A percentile compares a stretch with the other conserved stretches of the same genome.
phyloP scores from a whole-genome alignment of 1,140 invertebrate genomes.

The Acyrthosiphon pisum region DNA sequence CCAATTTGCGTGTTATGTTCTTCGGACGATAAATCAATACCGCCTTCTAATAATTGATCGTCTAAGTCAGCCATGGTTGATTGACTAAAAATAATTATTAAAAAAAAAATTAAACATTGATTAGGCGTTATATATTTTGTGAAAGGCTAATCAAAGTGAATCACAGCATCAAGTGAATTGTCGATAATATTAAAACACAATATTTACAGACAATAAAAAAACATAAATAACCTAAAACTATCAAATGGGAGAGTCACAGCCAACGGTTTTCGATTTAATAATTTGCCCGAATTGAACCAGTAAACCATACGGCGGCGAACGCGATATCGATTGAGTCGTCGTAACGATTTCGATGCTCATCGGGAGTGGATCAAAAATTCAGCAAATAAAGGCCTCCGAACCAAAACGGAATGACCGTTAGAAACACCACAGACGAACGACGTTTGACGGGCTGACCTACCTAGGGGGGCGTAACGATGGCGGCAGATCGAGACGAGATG shows the following conservation, averaged over 20 bases:
- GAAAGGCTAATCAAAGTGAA: not conserved
- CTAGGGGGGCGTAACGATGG: not conserved
- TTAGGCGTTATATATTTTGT: not conserved
- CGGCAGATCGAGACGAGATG: too few relatives aligned
- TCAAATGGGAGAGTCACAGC: too few relatives aligned
- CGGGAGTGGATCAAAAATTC: not conserved
- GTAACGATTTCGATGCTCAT: not conserved
- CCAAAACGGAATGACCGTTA: not conserved
- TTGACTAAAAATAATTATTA: not conserved
- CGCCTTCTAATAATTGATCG: slow-evolving; percentile 48
- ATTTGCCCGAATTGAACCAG: too few relatives aligned
- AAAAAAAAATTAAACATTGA: not conserved
- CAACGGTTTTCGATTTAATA: too few relatives aligned
- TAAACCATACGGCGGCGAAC: too few relatives aligned
- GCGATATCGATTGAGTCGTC: too few relatives aligned
- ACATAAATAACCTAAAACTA: too few relatives aligned
- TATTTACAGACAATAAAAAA: too few relatives aligned
- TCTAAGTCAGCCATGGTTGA: slow-evolving; percentile 51
- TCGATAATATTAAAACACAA: not conserved
- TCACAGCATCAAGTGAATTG: not conserved
- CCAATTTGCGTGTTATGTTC: slow-evolving; percentile 37
- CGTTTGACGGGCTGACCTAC: not conserved
- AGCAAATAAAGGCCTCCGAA: not conserved
- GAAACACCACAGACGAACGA: not conserved
- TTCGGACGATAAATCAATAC: slow-evolving; percentile 53